Conservation (phyloP, 53 echinoderm and acorn worm species). For the Patiria pectinifera region DNA sequence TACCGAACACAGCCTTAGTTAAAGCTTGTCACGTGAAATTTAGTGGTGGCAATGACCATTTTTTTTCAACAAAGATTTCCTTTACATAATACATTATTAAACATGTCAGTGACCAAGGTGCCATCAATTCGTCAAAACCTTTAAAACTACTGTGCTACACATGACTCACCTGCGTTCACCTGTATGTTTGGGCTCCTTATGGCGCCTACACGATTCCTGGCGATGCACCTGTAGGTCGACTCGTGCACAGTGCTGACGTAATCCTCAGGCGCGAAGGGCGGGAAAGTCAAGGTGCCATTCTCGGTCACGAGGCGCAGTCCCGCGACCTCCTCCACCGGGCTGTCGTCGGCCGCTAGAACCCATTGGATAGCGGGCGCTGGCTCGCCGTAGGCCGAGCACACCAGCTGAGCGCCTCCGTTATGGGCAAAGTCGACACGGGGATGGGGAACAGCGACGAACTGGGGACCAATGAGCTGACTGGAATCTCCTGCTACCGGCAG, state of each 20-base stretch:
- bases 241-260: conserved; percentile 79
- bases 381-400: conserved; percentile 86
- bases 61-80: no score
- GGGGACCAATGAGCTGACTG: conserved; percentile 73
- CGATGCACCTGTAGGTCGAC: conserved; percentile 86
- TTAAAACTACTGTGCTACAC: not conserved
- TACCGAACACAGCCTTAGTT: no score
- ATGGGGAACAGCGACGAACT: conserved; percentile 82
- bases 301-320: conserved; percentile 78
- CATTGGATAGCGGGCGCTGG: conserved; percentile 84
- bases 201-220: conserved; percentile 82
- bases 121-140: not conserved
- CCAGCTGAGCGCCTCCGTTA: conserved; percentile 75
- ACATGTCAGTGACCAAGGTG: not conserved
- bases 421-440: conserved; percentile 82
- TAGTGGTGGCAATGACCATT: no score
- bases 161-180: conserved; percentile 87
- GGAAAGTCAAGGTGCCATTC: conserved; percentile 91
- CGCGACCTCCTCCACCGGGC: conserved; percentile 71
- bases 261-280: conserved; percentile 65
- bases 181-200: conserved; percentile 88
- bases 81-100: not conserved
- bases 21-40: no score
- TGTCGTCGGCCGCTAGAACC: conserved; percentile 69
- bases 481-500: conserved; percentile 1